Evolutionary conservation across 2,888 invertebrate genomes (phyloP), one percentile per base, ranked within the genome.

Genomic region (Oegoconia quadripuncta): DNA sequence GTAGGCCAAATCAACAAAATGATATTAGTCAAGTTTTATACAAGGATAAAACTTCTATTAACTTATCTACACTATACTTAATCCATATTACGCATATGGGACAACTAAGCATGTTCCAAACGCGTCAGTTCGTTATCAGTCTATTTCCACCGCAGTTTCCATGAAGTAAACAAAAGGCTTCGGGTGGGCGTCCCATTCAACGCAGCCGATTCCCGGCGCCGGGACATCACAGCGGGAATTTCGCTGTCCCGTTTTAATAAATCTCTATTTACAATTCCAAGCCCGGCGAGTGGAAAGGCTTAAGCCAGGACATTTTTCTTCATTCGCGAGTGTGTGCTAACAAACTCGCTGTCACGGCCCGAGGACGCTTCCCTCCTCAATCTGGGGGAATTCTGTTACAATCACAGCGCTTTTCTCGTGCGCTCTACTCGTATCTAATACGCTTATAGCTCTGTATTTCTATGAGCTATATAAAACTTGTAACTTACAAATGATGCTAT

Each of bases 301-400:
- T 83, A 81, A 78, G 78, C 79, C 70, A 65, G 75, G 76, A 82
- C 83, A 86, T 86, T 83, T 84, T 84, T 86, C 84, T 84, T 84
- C 83, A 86, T 86, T 83, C 81, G 64, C 73, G 64, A 73, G 74
- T 78, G 69, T 78, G 78, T 71, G 77, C 76, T 80, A 77, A 81
- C 80, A 79, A 81, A 80, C 69, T 74, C 65, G 59, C 50, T 66
- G 73, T 63, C 63, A 65, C 48, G 57, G 53, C 57, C 48, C 45
- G 59, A 66, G 71, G 67, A 72, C 68, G 35, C 66, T 74, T 69
- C 74, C 70, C 67, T 68, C 65, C 74, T 70, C 74, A 76, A 74
- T 76, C 69, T 71, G 50, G 42, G 48, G 41, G 65, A 65, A 69
- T 74, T 73, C 69, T 65, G 65, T 67, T 68, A 68, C 64, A 68